These are phyloP conservation scores for Drosophila demipolita DNA, from an alignment of 2,888 invertebrate genomes.

Conservation along the genomic window DNA sequence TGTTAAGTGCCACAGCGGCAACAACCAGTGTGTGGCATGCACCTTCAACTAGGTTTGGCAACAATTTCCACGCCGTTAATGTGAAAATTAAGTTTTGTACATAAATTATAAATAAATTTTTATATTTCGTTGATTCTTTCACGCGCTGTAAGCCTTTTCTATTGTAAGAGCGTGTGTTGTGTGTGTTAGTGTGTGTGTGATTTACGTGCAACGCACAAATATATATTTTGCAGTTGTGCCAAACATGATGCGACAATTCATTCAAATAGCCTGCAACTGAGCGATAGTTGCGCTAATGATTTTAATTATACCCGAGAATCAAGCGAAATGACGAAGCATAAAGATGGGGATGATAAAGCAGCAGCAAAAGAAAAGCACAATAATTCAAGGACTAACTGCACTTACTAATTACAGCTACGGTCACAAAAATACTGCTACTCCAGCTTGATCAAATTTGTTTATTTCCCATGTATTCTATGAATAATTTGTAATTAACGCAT, in stretches of 20 bases:
- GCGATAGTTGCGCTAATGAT: slow-evolving; percentile 61
- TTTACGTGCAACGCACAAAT: slow-evolving; percentile 62
- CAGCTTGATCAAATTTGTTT: not conserved
- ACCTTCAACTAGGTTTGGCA: slow-evolving; percentile 26
- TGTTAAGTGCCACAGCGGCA: slow-evolving; percentile 37
- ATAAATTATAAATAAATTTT: slow-evolving; percentile 33
- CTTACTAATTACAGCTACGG: not conserved
- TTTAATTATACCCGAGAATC: slow-evolving; percentile 60
- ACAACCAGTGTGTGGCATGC: not conserved
- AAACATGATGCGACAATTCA: slow-evolving; percentile 67
- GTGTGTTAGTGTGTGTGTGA: slow-evolving; percentile 3
- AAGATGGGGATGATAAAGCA: not conserved
- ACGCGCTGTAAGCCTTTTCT: slow-evolving; percentile 2
- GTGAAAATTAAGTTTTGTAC: slow-evolving; percentile 57
- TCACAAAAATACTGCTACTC: not conserved
- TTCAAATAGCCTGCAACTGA: slow-evolving; percentile 54
- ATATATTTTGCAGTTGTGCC: slow-evolving; percentile 60
- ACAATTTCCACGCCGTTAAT: slow-evolving; percentile 51
- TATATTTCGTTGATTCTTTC: slow-evolving; percentile 34
- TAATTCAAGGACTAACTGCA: slow-evolving; percentile 21
- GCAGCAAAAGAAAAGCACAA: slow-evolving; percentile 3
- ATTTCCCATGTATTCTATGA: no score
- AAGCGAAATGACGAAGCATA: slow-evolving; percentile 22
- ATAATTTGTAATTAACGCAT: no score
- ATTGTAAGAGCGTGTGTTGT: slow-evolving; percentile 11